These are phyloP conservation scores for Hypocryptadius cinnamomeus DNA, from an alignment of 2,113 vertebrate genomes.

Conservation along the genomic window DNA sequence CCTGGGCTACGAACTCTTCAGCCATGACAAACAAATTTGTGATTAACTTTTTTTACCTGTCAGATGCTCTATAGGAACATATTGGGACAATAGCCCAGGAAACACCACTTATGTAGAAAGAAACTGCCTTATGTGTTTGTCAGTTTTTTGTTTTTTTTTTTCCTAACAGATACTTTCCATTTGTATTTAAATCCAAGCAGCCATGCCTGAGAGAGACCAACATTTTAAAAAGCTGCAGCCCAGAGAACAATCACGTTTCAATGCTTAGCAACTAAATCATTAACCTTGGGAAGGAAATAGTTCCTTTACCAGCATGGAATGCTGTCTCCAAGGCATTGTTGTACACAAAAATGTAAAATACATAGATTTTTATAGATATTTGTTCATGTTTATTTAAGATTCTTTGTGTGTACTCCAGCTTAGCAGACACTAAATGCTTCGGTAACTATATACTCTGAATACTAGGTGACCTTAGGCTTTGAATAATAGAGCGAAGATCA, in stretches of 20 bases:
- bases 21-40: background rate
- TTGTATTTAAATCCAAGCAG: background rate
- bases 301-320: background rate
- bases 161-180: background rate
- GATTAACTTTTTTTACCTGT: background rate
- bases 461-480: background rate
- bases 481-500: background rate
- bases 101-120: background rate
- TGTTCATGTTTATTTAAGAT: background rate
- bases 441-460: background rate
- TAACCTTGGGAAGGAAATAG: conserved; percentile 11
- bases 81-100: background rate
- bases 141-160: background rate
- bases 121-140: background rate
- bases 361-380: background rate
- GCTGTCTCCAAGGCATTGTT: background rate
- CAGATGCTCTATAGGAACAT: background rate
- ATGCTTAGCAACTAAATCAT: conserved; percentile 46
- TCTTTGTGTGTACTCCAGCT: background rate
- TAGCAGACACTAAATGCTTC: background rate
- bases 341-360: background rate
- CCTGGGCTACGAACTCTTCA: background rate
- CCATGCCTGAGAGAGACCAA: background rate
- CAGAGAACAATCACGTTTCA: background rate
- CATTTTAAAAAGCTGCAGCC: background rate